Evolutionary conservation across 2,888 invertebrate species (phyloP), one percentile per base, ranked within the genome.

Genomic region (Endotricha flammealis): DNA sequence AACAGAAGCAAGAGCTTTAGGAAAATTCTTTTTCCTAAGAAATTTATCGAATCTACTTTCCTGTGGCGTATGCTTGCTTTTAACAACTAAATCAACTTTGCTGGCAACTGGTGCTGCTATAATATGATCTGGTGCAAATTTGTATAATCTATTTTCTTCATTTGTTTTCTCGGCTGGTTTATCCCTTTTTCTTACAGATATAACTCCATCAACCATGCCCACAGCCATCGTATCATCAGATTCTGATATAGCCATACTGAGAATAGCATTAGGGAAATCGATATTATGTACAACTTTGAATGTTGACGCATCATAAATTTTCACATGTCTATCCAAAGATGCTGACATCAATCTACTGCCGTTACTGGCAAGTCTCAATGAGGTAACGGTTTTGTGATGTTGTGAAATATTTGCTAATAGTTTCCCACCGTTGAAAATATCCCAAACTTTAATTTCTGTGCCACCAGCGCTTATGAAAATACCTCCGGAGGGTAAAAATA

Each of bases 371-470:
- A 98, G 88, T 47, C 91, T 88, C 31, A 99, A 71, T 47, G 94
- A 93, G 0, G 97, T 99, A 1, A 99, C 92, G 0, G 98, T 96
- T 87, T 99, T 99, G 74, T 98, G 97, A 77, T 99, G 99, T 54
- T 96, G 94, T 1, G 93, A 93, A 46, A 99, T 90, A 56, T 91
- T 92, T 1, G 95, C 92, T 12, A 99, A 71, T 36, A 96, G 81
- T 66, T 93, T 92, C 6, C 97, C 97, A 14, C 96, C 96, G 47
- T 94, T 91, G 32, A 97, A 89, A 3, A 93, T 91, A 72, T 99
- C 98, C 98, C 98, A 99, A 0, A 99, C 93, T 74, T 93, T 92
- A 4, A 98, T 92, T 69, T 94, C 93, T 20, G 93, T 95, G 0
- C 96, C 96, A 50, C 97, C 98, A 40, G 97, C 97, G 55, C 96